Evolutionary conservation across 2,113 vertebrate species (phyloP).

Genomic region (Mesoclemmys tuberculata): DNA sequence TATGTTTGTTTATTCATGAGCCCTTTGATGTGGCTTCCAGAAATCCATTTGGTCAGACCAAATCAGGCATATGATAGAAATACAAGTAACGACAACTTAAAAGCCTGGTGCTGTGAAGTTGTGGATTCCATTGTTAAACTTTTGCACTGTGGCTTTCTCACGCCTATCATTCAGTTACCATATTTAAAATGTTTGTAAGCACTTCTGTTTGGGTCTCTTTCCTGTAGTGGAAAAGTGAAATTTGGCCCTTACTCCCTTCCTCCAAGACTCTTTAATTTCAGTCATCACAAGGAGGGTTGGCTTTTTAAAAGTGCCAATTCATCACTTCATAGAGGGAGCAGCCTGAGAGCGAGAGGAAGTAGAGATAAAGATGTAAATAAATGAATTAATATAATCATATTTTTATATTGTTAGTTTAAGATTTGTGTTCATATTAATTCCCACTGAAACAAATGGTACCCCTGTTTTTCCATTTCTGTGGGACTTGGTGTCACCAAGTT

Average conservation of each 20-base stretch:
- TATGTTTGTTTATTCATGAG: conserved; percentile 56
- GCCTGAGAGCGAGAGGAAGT: not conserved
- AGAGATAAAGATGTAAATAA: not conserved
- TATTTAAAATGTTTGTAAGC: conserved; percentile 29
- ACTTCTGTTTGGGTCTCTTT: not conserved
- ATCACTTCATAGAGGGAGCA: not conserved
- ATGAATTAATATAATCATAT: conserved; percentile 10
- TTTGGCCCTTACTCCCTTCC: not conserved
- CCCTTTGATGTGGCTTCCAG: conserved; percentile 63
- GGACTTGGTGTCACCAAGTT: not conserved
- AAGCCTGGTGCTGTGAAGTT: conserved; percentile 31
- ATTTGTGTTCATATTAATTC: not conserved
- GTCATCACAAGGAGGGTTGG: not conserved
- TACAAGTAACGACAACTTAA: conserved; percentile 49
- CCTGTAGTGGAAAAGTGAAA: not conserved
- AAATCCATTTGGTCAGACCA: conserved; percentile 44
- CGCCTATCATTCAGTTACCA: conserved; percentile 3
- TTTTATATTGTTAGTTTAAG: not conserved
- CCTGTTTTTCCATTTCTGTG: conserved; percentile 19
- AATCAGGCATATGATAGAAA: conserved; percentile 42
- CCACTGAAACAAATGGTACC: conserved; percentile 4
- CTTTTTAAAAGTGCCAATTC: not conserved
- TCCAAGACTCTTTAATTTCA: not conserved
- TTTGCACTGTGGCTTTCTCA: conserved; percentile 38
- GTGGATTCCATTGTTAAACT: conserved; percentile 39